Evolutionary conservation across 2,113 vertebrate genomes (phyloP).

Genomic region (Epinephelus fuscoguttatus): DNA sequence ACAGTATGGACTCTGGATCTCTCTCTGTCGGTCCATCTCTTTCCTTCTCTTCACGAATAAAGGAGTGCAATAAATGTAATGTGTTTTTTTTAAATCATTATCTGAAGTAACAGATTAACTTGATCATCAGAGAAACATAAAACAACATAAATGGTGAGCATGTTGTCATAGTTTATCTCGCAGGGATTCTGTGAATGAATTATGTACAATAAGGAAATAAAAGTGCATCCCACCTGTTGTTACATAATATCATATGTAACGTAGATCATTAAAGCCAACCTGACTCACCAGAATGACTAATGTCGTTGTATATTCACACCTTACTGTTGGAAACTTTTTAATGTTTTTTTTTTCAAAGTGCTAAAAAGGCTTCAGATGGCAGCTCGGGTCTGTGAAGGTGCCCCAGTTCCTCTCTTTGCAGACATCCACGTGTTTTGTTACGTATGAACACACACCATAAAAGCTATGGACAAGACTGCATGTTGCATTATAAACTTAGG

Average conservation of each 20-base stretch:
- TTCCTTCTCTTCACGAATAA: background rate
- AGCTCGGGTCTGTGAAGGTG: background rate
- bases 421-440: background rate
- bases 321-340: background rate
- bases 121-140: constrained; percentile 2
- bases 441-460: constrained; percentile 22
- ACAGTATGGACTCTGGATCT: background rate
- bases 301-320: background rate
- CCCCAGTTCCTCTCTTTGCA: background rate
- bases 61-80: constrained; percentile 11
- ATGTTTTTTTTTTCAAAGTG: constrained; percentile 4
- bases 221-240: background rate
- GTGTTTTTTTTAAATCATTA: background rate
- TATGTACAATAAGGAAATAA: background rate
- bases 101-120: background rate
- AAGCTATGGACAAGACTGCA: background rate
- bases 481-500: background rate
- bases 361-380: constrained; percentile 14
- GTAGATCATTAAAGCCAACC: background rate
- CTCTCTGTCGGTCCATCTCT: background rate
- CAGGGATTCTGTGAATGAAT: background rate
- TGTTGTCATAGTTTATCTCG: too few species aligned
- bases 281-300: background rate
- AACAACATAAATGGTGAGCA: background rate
- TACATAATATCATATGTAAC: background rate